Base-by-base conservation (phyloP, 2,797 vertebrate genomes). In the Sebastiscus albofasciatus region DNA sequence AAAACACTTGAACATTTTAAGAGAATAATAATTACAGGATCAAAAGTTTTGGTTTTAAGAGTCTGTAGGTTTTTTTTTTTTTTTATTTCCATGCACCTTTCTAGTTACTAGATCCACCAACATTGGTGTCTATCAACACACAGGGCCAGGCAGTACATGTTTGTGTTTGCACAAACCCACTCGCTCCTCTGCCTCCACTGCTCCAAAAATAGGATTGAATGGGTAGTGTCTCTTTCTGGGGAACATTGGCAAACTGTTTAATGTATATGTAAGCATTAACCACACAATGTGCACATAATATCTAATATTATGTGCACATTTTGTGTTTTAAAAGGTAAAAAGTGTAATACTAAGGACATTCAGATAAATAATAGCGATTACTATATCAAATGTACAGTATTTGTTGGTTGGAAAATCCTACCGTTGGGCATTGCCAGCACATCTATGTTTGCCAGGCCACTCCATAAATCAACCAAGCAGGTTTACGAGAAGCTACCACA, bases 131-230 rank as follows among this genome's bases (percentile, higher is more conserved):
- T 79, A 4, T 83, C 85, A 69, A 34, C 77, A 81, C 52, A 65
- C 24, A 10, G 24, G 24, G 52, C 8, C 18, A 60, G 49, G 18
- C 34, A 29, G 24, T 26, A 34, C 2, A 31, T 79, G 72, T 72
- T 74, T 75, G 27, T 86, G 74, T 85, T 90, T 84, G 80, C 72
- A 70, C 67, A 78, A 39, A 67, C 59, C 61, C 42, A 22, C 8
- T 79, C 52, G 58, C 82, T 76, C 58, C 62, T 71, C 65, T 20
- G 34, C 67, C 72, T 59, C 42, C 58, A 18, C 65, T 74, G 58
- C 55, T 71, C 42, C 31, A 39, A 59, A 74, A 58, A 79, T 75
- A 69, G 72, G 12, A 34, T 20, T 39, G 26, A 72, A 71, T 61
- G 22, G 10, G 55, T 33, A 7, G 18, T 58, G 16, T 72, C 14